phyloP scores from a whole-genome alignment of 2,888 invertebrate species.

The Eulithis prunata region DNA sequence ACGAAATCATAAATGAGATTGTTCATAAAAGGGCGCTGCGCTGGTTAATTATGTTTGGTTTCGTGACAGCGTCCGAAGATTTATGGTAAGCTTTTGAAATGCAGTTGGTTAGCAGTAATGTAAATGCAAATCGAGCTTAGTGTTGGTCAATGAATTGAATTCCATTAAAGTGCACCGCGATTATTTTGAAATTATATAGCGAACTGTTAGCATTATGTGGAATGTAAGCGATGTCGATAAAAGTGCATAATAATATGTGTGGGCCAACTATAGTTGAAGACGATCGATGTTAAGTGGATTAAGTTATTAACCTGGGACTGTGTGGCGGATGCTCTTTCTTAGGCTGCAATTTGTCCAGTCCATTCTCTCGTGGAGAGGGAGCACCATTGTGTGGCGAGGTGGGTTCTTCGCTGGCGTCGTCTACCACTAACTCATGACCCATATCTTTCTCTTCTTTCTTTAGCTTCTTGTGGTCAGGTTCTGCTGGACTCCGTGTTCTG shows the following conservation, averaged over 20 bases:
- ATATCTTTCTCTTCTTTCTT: conserved; percentile 94
- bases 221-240: conserved; percentile 7
- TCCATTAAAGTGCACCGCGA: conserved; percentile 17
- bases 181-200: conserved; percentile 7
- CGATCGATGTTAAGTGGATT: conserved; percentile 22
- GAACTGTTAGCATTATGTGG: background rate
- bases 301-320: conserved; percentile 80
- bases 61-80: conserved; percentile 27
- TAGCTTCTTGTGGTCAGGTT: conserved; percentile 88
- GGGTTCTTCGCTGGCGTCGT: conserved; percentile 96
- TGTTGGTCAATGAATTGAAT: conserved; percentile 28
- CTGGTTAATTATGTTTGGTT: conserved; percentile 24
- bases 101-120: conserved; percentile 33
- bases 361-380: conserved; percentile 95
- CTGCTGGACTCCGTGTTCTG: conserved; percentile 90
- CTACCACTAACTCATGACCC: conserved; percentile 96
- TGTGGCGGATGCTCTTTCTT: conserved; percentile 92
- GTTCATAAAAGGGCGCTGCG: conserved; percentile 16
- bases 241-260: conserved; percentile 19
- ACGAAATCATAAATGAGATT: conserved; percentile 28
- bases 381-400: conserved; percentile 94
- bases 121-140: conserved; percentile 27
- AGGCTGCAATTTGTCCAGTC: conserved; percentile 90
- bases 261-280: conserved; percentile 14
- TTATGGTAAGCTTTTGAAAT: conserved; percentile 33